Evolutionary conservation across 2,113 vertebrate species (phyloP).

Genomic region (Litocranius walleri): DNA sequence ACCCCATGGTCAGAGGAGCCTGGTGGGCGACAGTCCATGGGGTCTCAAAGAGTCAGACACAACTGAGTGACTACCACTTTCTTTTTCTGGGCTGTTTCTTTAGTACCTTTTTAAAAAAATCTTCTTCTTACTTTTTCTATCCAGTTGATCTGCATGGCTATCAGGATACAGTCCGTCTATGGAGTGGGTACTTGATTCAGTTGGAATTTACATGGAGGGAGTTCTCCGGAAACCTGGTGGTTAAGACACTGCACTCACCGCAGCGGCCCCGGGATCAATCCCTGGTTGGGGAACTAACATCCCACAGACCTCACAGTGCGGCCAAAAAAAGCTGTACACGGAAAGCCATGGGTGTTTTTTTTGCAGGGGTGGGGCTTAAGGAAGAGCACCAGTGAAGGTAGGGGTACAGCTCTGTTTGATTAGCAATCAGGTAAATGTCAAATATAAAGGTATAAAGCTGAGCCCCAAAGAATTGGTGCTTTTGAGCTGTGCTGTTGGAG

Average conservation of each 20-base stretch:
- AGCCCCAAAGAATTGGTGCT: accelerated
- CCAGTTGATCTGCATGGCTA: not conserved
- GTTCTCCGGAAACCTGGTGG: not conserved
- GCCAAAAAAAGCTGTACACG: not conserved
- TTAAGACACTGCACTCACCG: not conserved
- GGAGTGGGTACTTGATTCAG: not conserved
- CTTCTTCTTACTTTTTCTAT: not conserved
- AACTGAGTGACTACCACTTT: not conserved
- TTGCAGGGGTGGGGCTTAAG: not conserved
- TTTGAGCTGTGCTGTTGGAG: not conserved
- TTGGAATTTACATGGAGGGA: not conserved
- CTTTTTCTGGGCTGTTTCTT: not conserved
- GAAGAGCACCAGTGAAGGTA: not conserved
- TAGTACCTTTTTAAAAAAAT: not conserved
- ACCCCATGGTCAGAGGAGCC: not conserved
- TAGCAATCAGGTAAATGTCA: not conserved
- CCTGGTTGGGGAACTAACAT: not conserved
- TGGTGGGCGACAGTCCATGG: not conserved
- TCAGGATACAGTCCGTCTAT: not conserved
- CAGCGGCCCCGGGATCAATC: accelerated
- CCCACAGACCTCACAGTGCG: accelerated
- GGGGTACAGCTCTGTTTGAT: not conserved
- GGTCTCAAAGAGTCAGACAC: not conserved
- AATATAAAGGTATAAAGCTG: not conserved
- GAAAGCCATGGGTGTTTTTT: not conserved